These are phyloP conservation scores for Synanthedon vespiformis DNA, from an alignment of 2,888 invertebrate genomes.

Conservation along the genomic window DNA sequence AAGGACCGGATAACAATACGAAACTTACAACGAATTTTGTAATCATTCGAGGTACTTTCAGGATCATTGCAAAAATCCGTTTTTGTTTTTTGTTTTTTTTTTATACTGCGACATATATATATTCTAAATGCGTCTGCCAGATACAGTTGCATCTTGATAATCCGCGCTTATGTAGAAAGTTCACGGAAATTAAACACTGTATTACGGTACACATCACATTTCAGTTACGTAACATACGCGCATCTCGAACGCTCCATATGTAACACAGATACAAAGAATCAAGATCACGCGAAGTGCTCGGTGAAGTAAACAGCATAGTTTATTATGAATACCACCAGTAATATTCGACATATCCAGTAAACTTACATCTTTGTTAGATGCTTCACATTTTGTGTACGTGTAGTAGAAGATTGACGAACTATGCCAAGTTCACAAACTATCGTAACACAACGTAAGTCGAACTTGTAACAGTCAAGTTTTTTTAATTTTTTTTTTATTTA, in stretches of 20 bases:
- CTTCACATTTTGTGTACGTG: constrained; percentile 12
- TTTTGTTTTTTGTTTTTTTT: too few relatives aligned
- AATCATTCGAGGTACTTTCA: too few relatives aligned
- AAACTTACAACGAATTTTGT: too few relatives aligned
- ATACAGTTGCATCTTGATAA: constrained; percentile 5
- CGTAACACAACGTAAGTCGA: not conserved
- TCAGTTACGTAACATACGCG: constrained; percentile 32
- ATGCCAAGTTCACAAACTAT: constrained; percentile 31
- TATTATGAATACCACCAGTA: too few relatives aligned
- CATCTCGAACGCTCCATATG: constrained; percentile 20
- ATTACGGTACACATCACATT: constrained; percentile 19
- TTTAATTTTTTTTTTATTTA: too few relatives aligned
- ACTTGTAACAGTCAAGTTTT: not conserved
- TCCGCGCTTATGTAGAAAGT: constrained; percentile 19
- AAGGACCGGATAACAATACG: too few relatives aligned
- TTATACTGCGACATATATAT: too few relatives aligned
- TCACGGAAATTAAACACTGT: constrained; percentile 39
- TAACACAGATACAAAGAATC: not conserved
- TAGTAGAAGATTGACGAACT: constrained; percentile 11
- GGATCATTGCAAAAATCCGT: too few relatives aligned
- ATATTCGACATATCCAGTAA: not conserved
- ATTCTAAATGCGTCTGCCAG: too few relatives aligned
- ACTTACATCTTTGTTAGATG: not conserved
- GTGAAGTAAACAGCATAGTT: too few relatives aligned
- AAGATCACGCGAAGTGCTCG: too few relatives aligned